phyloP scores from a whole-genome alignment of 2,113 vertebrate genomes.

The Apodemus speciosus region DNA sequence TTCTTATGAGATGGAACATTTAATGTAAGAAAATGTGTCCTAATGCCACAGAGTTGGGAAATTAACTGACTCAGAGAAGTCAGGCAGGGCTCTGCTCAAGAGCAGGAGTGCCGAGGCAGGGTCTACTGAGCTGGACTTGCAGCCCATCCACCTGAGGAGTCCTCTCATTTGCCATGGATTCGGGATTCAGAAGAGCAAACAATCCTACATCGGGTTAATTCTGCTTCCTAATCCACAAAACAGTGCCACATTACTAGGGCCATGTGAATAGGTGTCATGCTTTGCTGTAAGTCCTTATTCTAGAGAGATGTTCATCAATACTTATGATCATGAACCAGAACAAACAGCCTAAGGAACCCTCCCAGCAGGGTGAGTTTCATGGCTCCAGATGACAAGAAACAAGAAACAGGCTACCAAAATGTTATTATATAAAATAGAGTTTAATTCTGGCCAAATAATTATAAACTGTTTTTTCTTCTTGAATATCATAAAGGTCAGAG shows the following conservation, averaged over 20 bases:
- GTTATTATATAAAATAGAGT: constrained; percentile 50
- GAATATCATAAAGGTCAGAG: constrained; percentile 10
- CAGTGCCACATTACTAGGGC: not conserved
- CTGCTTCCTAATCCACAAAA: not conserved
- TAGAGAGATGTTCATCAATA: not conserved
- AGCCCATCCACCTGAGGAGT: no score
- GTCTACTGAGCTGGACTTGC: not conserved
- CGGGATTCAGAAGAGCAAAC: not conserved
- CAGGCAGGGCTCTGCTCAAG: not conserved
- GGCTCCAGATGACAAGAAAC: not conserved
- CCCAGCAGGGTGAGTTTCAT: not conserved
- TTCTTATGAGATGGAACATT: not conserved
- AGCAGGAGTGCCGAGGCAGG: not conserved
- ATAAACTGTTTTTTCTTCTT: constrained; percentile 37
- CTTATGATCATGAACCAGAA: not conserved
- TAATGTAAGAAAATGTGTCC: not conserved
- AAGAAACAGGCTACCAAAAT: not conserved
- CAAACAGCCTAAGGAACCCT: not conserved
- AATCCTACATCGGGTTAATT: not conserved
- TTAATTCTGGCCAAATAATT: not conserved
- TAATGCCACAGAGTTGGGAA: not conserved
- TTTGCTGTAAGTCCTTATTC: not conserved
- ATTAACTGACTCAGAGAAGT: not conserved
- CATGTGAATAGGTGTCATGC: not conserved
- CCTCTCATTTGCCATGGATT: not conserved